These are phyloP conservation scores for Zaprionus ornatus DNA, from an alignment of 1,140 invertebrate species.

Conservation along the genomic window DNA sequence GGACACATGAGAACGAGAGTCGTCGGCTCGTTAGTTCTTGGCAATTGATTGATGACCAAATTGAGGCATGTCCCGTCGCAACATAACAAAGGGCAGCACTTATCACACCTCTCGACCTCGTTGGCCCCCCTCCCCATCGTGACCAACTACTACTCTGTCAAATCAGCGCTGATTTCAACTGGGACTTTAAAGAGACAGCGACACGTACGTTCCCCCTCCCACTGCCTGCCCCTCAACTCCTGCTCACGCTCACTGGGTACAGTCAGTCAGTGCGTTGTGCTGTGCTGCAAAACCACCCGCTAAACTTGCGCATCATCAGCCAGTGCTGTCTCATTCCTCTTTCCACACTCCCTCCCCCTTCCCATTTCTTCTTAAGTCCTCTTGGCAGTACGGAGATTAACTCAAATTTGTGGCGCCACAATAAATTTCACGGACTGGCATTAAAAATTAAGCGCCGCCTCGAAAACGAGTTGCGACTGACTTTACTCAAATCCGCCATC, in stretches of 20 bases:
- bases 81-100: conserved; percentile 65
- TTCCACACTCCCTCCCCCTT: conserved; percentile 6
- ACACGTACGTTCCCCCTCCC: conserved; percentile 6
- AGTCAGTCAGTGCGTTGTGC: conserved; percentile 46
- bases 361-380: conserved; percentile 40
- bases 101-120: conserved; percentile 61
- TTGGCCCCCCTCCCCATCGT: not conserved
- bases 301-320: conserved; percentile 34
- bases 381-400: conserved; percentile 65
- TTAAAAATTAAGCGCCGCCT: conserved; percentile 74
- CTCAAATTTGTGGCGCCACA: conserved; percentile 75
- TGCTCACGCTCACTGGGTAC: conserved; percentile 32
- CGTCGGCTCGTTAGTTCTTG: conserved; percentile 63
- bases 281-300: conserved; percentile 17
- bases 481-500: conserved; percentile 23
- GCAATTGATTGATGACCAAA: conserved; percentile 74
- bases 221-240: not conserved
- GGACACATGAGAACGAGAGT: not conserved
- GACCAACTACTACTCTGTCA: conserved; percentile 20
- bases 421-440: conserved; percentile 71
- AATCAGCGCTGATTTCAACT: conserved; percentile 65
- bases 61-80: conserved; percentile 52
- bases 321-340: conserved; percentile 23
- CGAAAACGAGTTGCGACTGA: conserved; percentile 58
- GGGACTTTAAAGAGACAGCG: conserved; percentile 57